Base-by-base conservation (phyloP, 2,797 vertebrate genomes). In the Myotis myotis region DNA sequence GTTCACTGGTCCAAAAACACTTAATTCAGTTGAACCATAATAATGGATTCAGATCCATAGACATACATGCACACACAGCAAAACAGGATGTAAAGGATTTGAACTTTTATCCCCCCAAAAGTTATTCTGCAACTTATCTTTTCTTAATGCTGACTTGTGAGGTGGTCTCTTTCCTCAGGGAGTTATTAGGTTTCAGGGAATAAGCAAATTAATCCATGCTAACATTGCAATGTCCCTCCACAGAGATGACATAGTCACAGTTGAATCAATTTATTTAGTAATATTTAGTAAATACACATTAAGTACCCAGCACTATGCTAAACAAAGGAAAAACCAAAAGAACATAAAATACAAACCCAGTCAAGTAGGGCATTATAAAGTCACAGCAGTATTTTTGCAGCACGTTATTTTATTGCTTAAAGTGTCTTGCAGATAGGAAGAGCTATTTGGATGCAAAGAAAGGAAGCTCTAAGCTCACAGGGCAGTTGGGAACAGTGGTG, bases 231-330 rank as follows among this genome's bases (percentile, higher is more conserved):
- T 74, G 64, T 5, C 41, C 8, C 80, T 85, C 81, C 30, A 81
- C 6, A 41, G 80, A 93, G 78, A 85, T 19, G 72, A 89, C 22
- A 53, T 71, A 81, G 85, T 96, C 87, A 44, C 55, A 78, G 89
- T 87, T 93, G 86, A 79, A 86, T 95, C 81, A 88, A 93, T 93
- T 90, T 87, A 87, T 62, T 95, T 60, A 60, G 53, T 51, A 89
- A 47, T 87, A 95, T 83, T 91, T 94, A 81, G 30, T 91, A 97
- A 94, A 93, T 9, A 78, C 6, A 51, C 28, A 74, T 89, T 88
- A 81, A 87, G 22, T n/a, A 66, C 47, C 70, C 51, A 90, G 22
- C 41, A 83, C 55, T 91, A 91, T 81, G 68, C 38, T 84, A 70
- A 90, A 87, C 75, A 94, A 83, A 36, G 41, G 49, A 55, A 55